Percentiles rank a stretch among this genome's conserved stretches.
These are phyloP conservation scores for Pocillopora damicornis DNA, from an alignment of 64 coral and sea anemone species.

Conservation along the genomic window DNA sequence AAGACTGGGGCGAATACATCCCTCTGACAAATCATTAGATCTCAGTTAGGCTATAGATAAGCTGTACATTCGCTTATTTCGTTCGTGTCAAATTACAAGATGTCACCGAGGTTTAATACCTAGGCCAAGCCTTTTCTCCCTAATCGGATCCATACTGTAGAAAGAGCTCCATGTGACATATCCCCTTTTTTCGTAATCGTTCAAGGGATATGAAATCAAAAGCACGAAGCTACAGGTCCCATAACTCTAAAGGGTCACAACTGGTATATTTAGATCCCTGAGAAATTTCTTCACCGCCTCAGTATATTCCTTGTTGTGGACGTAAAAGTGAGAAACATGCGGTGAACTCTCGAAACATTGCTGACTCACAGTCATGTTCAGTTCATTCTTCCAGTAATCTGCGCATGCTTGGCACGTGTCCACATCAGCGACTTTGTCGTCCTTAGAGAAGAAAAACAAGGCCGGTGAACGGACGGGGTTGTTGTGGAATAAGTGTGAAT, in stretches of 20 bases:
- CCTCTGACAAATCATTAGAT: too few relatives aligned
- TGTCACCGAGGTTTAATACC: too few relatives aligned
- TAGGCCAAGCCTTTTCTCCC: too few relatives aligned
- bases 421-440: constrained; percentile 68
- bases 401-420: constrained; percentile 35
- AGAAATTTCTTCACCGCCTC: constrained; percentile 63
- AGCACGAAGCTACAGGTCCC: too few relatives aligned
- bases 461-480: constrained; percentile 70
- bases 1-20: too few relatives aligned
- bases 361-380: constrained; percentile 61
- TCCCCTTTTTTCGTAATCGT: too few relatives aligned
- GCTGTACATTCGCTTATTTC: too few relatives aligned
- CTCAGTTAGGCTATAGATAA: too few relatives aligned
- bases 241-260: neutral
- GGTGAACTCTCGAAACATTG: constrained; percentile 82
- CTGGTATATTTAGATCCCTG: constrained; percentile 22
- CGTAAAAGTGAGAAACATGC: constrained; percentile 92
- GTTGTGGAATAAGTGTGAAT: constrained; percentile 71
- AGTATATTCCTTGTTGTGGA: constrained; percentile 74
- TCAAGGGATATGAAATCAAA: too few relatives aligned
- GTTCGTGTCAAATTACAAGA: too few relatives aligned
- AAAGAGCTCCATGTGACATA: too few relatives aligned
- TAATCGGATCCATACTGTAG: too few relatives aligned
- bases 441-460: constrained; percentile 81
- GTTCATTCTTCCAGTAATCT: constrained; percentile 50